phyloP scores from a whole-genome alignment of 2,888 invertebrate genomes.

The Heliconius ismenius region DNA sequence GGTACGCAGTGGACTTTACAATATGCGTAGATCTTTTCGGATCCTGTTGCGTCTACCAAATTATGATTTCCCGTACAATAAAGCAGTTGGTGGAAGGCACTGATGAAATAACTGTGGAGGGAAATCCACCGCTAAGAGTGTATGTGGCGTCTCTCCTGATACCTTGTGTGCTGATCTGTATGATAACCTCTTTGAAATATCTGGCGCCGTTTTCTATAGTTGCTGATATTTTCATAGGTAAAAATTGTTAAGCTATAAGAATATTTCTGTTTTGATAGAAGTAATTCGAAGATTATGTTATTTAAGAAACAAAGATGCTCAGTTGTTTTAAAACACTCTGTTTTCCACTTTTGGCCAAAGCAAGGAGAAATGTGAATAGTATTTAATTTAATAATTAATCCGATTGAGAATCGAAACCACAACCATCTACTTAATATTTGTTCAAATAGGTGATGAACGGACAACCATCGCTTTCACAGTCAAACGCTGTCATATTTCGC shows the following conservation, averaged over 20 bases:
- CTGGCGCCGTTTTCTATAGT: slow-evolving; percentile 62
- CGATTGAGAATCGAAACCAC: too few species aligned
- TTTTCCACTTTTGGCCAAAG: too few species aligned
- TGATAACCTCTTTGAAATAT: slow-evolving; percentile 58
- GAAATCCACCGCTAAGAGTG: slow-evolving; percentile 44
- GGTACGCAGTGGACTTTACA: slow-evolving; percentile 53
- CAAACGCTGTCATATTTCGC: too few species aligned
- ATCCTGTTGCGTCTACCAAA: slow-evolving; percentile 56
- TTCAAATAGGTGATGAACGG: too few species aligned
- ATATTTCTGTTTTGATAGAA: background rate
- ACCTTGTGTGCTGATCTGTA: slow-evolving; percentile 55
- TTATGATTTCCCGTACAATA: slow-evolving; percentile 52
- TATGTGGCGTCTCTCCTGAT: slow-evolving; percentile 51
- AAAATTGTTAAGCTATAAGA: slow-evolving; percentile 29
- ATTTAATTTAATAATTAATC: too few species aligned
- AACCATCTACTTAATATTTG: too few species aligned
- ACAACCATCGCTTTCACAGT: too few species aligned
- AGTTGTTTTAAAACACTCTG: too few species aligned
- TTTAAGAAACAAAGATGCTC: too few species aligned
- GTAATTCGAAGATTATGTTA: too few species aligned
- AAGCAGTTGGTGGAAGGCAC: slow-evolving; percentile 55
- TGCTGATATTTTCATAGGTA: slow-evolving; percentile 57
- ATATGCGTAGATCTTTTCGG: slow-evolving; percentile 55
- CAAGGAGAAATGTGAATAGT: too few species aligned
- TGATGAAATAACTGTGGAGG: slow-evolving; percentile 37